Evolutionary conservation across 30 jellyfish, hydroid and myxozoan genomes (phyloP).

Genomic region (Mastigias papua): DNA sequence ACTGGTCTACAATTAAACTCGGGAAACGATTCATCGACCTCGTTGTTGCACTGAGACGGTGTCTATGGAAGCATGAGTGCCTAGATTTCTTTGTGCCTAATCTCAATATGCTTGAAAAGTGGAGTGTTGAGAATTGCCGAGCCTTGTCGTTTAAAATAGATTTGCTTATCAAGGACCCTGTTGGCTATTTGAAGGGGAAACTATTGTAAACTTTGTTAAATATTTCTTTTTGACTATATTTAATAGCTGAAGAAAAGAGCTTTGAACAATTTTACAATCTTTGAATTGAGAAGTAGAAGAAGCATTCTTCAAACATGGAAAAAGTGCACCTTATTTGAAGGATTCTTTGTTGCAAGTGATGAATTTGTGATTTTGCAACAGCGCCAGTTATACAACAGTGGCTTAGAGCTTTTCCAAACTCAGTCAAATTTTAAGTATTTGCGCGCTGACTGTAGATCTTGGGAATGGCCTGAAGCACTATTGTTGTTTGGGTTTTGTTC

Average conservation of each 20-base stretch:
- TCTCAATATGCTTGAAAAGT: conserved; percentile 64
- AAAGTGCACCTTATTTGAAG: too few relatives aligned
- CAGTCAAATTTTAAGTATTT: too few relatives aligned
- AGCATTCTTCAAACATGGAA: too few relatives aligned
- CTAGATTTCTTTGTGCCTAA: conserved; percentile 86
- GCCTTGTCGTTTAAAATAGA: conserved; percentile 65
- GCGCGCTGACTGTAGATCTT: too few relatives aligned
- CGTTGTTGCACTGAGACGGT: conserved; percentile 82
- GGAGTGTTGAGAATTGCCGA: conserved; percentile 44
- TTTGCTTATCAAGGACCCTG: conserved; percentile 71
- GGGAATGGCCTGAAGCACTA: too few relatives aligned
- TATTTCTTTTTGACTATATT: neutral
- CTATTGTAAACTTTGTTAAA: neutral
- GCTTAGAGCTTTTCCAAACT: too few relatives aligned
- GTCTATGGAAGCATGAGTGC: conserved; percentile 84
- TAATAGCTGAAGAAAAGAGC: neutral
- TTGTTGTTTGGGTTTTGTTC: too few relatives aligned
- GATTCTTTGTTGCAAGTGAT: too few relatives aligned
- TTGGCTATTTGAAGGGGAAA: conserved; percentile 25
- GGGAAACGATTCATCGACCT: conserved; percentile 89
- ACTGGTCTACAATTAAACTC: conserved; percentile 74
- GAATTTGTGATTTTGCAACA: too few relatives aligned
- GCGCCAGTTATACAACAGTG: too few relatives aligned
- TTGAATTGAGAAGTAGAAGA: too few relatives aligned
- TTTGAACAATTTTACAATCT: neutral